Conservation (phyloP, 2,797 vertebrate genomes). For the Taenioides sp. region DNA sequence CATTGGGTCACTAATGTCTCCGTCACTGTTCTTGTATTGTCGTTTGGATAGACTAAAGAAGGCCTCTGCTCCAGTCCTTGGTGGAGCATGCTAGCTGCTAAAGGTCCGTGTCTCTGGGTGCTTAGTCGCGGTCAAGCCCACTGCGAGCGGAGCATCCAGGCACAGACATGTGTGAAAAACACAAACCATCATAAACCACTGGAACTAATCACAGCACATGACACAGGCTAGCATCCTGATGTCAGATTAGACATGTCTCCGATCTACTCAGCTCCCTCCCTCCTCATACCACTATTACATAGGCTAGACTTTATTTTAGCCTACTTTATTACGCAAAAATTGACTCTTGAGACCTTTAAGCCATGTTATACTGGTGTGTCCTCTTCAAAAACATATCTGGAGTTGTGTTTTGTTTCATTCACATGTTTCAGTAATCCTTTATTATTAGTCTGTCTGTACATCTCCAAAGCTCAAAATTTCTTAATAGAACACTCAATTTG, state of each 20-base stretch:
- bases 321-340: not conserved
- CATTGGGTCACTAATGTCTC: constrained; percentile 54
- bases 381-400: no score
- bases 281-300: not conserved
- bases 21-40: constrained; percentile 59
- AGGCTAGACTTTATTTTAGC: not conserved
- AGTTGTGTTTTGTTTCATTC: no score
- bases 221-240: constrained; percentile 66
- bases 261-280: not conserved
- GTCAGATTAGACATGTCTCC: constrained; percentile 63
- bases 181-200: constrained; percentile 59
- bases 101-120: constrained; percentile 38
- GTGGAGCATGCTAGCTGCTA: constrained; percentile 10
- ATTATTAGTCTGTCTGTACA: no score
- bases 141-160: constrained; percentile 42
- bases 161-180: constrained; percentile 48
- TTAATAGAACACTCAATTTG: no score
- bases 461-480: no score
- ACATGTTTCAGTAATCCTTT: no score
- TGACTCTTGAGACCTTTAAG: no score
- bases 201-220: constrained; percentile 69
- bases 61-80: constrained; percentile 12
- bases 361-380: no score
- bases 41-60: constrained; percentile 12
- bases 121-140: constrained; percentile 19